Percentiles rank a stretch among this genome's conserved stretches.
Conservation (phyloP, 1,140 invertebrate species). For the Drosophila elegans region DNA sequence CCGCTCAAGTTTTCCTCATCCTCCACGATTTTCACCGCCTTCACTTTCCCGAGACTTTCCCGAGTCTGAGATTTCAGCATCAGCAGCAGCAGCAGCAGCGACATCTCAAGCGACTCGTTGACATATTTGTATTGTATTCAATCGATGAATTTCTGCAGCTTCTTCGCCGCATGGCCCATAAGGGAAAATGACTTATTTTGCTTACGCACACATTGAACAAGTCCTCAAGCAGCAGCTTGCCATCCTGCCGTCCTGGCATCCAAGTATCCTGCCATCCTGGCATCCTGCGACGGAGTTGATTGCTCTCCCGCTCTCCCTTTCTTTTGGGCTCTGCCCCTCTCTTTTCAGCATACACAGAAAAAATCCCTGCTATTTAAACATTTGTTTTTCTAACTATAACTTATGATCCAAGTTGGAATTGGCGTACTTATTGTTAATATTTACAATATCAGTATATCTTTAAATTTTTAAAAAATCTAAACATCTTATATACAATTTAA, state of each 20-base stretch:
- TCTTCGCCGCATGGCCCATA: slow-evolving; percentile 57
- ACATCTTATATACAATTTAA: too few relatives aligned
- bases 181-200: slow-evolving; percentile 83
- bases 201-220: slow-evolving; percentile 77
- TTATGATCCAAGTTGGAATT: too few relatives aligned
- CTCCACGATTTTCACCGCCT: slow-evolving; percentile 16
- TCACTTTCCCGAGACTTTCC: slow-evolving; percentile 12
- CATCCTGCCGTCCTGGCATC: slow-evolving; percentile 28
- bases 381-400: too few relatives aligned
- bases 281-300: slow-evolving; percentile 28
- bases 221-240: slow-evolving; percentile 50
- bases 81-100: slow-evolving; percentile 61
- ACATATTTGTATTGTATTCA: slow-evolving; percentile 83
- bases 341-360: slow-evolving; percentile 16
- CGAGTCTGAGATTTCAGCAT: slow-evolving; percentile 67
- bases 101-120: slow-evolving; percentile 83
- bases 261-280: slow-evolving; percentile 20
- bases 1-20: slow-evolving; percentile 7
- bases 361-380: not conserved
- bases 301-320: slow-evolving; percentile 39
- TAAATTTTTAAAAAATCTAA: not conserved
- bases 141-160: slow-evolving; percentile 79
- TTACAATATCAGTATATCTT: too few relatives aligned
- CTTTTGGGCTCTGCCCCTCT: not conserved
- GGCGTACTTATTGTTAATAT: too few relatives aligned